A percentile compares a stretch with the other conserved stretches of the same genome.
Conservation (phyloP, 35 echinoderm and acorn worm species). For the Heliocidaris tuberculata region DNA sequence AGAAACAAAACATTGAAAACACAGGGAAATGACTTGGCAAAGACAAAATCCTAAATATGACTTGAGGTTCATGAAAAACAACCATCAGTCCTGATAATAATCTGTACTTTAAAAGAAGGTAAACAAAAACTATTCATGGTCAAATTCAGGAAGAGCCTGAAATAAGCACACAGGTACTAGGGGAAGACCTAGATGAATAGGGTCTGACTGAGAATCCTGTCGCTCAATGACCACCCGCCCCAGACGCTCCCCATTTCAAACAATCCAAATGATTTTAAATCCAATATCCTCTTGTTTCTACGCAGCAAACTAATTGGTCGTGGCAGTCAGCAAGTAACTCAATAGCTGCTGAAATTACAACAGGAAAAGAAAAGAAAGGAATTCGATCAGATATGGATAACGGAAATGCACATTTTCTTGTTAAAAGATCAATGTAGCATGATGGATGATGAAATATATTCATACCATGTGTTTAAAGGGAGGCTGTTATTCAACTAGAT, state of each 20-base stretch:
- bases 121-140: background rate
- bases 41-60: background rate
- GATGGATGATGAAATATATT: background rate
- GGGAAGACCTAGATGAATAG: background rate
- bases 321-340: background rate
- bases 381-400: background rate
- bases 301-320: background rate
- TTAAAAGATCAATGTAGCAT: background rate
- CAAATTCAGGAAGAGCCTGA: background rate
- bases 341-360: background rate
- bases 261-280: background rate
- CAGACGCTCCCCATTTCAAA: background rate
- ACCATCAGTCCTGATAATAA: background rate
- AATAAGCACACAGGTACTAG: background rate
- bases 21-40: background rate
- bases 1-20: background rate
- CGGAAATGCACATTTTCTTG: constrained; percentile 10
- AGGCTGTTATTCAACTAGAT: background rate
- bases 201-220: constrained; percentile 4
- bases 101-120: background rate
- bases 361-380: constrained; percentile 1
- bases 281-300: background rate
- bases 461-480: background rate
- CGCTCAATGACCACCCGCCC: background rate
- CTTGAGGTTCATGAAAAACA: background rate